These are phyloP conservation scores for Poecilia gillii DNA, from an alignment of 2,797 vertebrate genomes.

Conservation along the genomic window DNA sequence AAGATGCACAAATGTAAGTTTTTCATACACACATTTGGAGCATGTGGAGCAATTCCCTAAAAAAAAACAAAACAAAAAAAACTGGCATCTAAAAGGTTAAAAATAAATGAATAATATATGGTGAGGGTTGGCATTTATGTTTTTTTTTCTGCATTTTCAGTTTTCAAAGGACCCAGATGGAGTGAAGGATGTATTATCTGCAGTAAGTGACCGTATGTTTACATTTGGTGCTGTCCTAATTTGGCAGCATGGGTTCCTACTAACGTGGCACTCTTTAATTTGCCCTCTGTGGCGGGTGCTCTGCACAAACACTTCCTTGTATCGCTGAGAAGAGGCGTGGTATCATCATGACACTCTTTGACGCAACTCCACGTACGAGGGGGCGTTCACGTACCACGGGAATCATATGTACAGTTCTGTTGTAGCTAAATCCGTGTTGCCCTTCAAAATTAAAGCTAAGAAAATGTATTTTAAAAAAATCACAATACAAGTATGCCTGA, in stretches of 20 bases:
- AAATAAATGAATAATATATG: background rate
- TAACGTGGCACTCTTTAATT: conserved; percentile 62
- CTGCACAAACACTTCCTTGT: conserved; percentile 58
- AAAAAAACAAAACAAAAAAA: background rate
- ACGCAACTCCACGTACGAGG: conserved; percentile 42
- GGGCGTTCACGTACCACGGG: conserved; percentile 22
- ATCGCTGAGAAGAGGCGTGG: conserved; percentile 38
- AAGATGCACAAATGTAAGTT: no score
- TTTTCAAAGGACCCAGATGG: background rate
- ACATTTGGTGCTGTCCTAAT: background rate
- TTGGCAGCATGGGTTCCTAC: background rate
- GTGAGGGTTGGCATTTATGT: background rate
- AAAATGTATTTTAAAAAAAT: fast-evolving
- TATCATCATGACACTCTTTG: background rate
- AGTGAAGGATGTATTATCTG: background rate
- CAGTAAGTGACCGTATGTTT: background rate
- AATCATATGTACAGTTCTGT: fast-evolving
- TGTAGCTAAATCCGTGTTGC: background rate
- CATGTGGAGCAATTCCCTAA: no score
- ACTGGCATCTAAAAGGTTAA: background rate
- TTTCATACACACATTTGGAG: no score
- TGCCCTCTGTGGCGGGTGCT: background rate
- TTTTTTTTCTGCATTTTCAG: background rate
- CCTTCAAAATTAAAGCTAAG: conserved; percentile 43
- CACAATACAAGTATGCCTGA: fast-evolving